Evolutionary conservation across 1,140 invertebrate species (phyloP).

Genomic region (Aphelinus certus): DNA sequence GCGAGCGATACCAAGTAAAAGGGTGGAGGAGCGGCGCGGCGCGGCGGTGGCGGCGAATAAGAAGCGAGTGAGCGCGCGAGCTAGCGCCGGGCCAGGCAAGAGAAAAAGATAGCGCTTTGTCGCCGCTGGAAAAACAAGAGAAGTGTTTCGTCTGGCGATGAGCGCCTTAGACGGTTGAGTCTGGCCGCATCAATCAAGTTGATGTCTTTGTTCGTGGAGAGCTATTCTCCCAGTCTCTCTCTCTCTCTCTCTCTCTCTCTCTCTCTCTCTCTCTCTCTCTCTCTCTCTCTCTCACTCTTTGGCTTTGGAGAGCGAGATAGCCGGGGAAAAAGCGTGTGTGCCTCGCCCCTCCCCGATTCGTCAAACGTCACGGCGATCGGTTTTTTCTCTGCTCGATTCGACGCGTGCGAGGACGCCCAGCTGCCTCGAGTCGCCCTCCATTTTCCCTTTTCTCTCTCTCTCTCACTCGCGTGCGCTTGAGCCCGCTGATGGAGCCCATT

Average conservation of each 20-base stretch:
- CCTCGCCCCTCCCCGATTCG: constrained; percentile 46
- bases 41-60: not conserved
- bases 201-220: constrained; percentile 59
- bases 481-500: constrained; percentile 50
- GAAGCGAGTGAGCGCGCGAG: not conserved
- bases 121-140: constrained; percentile 52
- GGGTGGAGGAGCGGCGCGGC: not conserved
- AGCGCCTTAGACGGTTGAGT: constrained; percentile 54
- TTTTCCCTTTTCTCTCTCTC: constrained; percentile 34
- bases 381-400: constrained; percentile 47
- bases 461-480: constrained; percentile 4
- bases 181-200: constrained; percentile 55
- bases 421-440: constrained; percentile 50
- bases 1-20: constrained; percentile 1
- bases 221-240: not conserved
- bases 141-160: constrained; percentile 60
- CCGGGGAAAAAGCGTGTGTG: constrained; percentile 44
- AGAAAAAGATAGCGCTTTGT: constrained; percentile 25
- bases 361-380: constrained; percentile 59
- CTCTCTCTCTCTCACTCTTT: not conserved
- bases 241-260: not conserved
- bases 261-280: not conserved
- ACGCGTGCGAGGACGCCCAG: constrained; percentile 48
- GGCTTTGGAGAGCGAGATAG: constrained; percentile 39
- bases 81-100: not conserved